Percentiles rank a stretch among this genome's conserved stretches.
These are phyloP conservation scores for Dasyurus viverrinus DNA, from an alignment of 2,113 vertebrate species.

Conservation along the genomic window DNA sequence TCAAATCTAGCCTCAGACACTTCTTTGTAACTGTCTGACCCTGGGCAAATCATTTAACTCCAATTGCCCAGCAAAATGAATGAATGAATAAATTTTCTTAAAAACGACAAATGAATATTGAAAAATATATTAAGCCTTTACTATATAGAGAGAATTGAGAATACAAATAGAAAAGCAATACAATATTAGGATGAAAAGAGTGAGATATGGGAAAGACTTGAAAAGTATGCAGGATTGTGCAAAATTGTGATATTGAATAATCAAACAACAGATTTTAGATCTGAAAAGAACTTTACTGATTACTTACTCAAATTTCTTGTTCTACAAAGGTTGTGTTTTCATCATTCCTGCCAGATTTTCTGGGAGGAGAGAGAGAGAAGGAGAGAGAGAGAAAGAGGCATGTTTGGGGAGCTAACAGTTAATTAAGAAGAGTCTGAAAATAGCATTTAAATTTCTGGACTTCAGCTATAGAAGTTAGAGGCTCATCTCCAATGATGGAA, in stretches of 20 bases:
- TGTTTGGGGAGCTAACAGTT: not conserved
- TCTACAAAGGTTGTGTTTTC: not conserved
- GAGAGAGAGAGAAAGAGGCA: not conserved
- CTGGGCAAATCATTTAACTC: no score
- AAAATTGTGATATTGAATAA: not conserved
- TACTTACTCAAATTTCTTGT: not conserved
- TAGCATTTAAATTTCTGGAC: not conserved
- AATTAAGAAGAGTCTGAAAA: not conserved
- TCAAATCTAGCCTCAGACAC: no score
- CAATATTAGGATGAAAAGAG: not conserved
- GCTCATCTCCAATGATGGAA: not conserved
- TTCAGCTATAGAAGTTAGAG: not conserved
- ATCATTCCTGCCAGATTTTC: not conserved
- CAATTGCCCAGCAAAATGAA: no score
- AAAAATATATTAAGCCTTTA: not conserved
- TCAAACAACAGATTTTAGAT: not conserved
- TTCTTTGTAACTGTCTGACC: no score
- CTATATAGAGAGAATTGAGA: not conserved
- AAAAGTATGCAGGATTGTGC: not conserved
- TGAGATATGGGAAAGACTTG: not conserved
- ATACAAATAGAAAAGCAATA: not conserved
- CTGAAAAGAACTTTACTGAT: not conserved
- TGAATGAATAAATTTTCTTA: no score
- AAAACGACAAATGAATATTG: not conserved
- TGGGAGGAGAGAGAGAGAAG: not conserved